Percentiles rank a stretch among this genome's conserved stretches.
Conservation (phyloP, 2,113 vertebrate genomes). For the Hyaena hyaena region DNA sequence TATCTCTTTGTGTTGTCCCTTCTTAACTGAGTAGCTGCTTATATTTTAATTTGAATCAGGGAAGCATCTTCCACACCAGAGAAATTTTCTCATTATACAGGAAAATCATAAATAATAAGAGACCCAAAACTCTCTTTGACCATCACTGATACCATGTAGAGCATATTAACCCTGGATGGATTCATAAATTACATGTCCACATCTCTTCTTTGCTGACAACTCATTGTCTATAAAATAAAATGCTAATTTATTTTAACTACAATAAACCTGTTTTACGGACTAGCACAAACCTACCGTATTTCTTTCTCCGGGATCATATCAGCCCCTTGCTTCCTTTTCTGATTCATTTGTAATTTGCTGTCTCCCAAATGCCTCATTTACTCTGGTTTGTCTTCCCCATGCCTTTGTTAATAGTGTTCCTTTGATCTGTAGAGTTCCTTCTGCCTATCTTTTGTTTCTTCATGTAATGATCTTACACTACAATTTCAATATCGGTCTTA, state of each 20-base stretch:
- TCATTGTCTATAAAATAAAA: not conserved
- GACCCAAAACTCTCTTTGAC: not conserved
- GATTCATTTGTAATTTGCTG: not conserved
- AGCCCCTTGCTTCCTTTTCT: not conserved
- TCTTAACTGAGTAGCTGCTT: not conserved
- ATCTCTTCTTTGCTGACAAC: not conserved
- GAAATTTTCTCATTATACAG: not conserved
- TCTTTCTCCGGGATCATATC: not conserved
- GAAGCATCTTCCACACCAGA: not conserved
- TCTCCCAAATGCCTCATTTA: not conserved
- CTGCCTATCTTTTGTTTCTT: not conserved
- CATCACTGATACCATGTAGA: not conserved
- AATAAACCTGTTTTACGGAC: not conserved
- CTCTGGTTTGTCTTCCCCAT: not conserved
- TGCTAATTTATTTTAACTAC: not conserved
- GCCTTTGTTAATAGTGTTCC: not conserved
- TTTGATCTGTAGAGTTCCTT: not conserved
- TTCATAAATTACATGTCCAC: not conserved
- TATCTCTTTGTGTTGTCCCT: not conserved
- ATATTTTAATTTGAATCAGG: slow-evolving; percentile 41
- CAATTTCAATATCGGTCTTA: not conserved
- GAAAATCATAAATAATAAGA: not conserved
- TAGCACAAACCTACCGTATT: not conserved
- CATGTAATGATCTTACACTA: not conserved
- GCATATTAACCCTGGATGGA: not conserved